Conservation (phyloP, 2,888 invertebrate genomes). For the Monoplex corrugatus region DNA sequence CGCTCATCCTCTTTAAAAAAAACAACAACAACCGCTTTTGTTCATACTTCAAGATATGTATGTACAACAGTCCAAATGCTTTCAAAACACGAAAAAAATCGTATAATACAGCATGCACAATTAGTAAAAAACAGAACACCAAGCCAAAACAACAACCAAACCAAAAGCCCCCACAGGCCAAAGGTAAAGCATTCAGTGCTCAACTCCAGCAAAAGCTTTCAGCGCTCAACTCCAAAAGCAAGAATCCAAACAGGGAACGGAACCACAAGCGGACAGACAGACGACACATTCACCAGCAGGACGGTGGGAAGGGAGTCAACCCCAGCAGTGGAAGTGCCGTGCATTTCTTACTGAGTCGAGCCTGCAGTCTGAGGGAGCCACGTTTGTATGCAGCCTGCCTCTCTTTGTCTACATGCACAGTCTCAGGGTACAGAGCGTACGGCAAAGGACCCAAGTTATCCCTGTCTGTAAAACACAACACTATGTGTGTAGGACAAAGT, state of each 20-base stretch:
- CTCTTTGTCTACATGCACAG: constrained; percentile 47
- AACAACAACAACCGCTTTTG: too few relatives aligned
- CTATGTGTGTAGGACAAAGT: not conserved
- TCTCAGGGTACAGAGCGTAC: constrained; percentile 44
- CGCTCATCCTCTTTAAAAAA: too few relatives aligned
- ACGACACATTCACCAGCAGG: constrained; percentile 20
- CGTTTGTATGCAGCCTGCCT: constrained; percentile 12
- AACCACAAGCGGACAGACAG: not conserved
- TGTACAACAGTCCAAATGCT: too few relatives aligned
- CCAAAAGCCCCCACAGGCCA: too few relatives aligned
- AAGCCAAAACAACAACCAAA: too few relatives aligned
- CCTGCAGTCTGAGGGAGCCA: constrained; percentile 29
- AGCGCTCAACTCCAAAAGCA: not conserved
- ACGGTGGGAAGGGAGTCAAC: not conserved
- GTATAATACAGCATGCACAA: too few relatives aligned
- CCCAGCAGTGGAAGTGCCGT: not conserved
- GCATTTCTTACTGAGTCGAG: constrained; percentile 42
- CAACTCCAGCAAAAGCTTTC: not conserved
- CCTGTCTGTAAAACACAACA: constrained; percentile 38
- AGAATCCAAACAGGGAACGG: not conserved
- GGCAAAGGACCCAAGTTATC: constrained; percentile 38
- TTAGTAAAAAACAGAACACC: too few relatives aligned
- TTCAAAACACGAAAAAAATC: too few relatives aligned
- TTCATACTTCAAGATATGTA: too few relatives aligned
- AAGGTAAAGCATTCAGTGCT: too few relatives aligned